A percentile compares a stretch with the other conserved stretches of the same genome.
phyloP scores from a whole-genome alignment of 2,888 invertebrate genomes.

The Ametastegia equiseti region DNA sequence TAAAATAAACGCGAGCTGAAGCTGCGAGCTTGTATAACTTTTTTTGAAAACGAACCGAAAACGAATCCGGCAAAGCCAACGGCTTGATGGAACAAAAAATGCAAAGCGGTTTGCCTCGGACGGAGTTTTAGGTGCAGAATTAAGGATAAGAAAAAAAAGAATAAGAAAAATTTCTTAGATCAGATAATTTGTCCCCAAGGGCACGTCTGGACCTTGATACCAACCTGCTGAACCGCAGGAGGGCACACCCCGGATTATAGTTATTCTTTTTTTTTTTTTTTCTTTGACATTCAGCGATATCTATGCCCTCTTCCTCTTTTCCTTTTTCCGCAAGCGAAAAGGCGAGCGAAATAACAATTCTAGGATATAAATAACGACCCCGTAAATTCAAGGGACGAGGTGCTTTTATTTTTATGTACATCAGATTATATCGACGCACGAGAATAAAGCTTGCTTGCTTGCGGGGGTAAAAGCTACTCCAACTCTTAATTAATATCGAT shows the following conservation, averaged over 20 bases:
- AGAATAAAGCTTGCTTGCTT: not conserved
- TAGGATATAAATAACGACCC: not conserved
- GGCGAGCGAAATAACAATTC: not conserved
- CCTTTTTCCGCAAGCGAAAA: not conserved
- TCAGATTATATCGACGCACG: not conserved
- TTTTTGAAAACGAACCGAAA: not conserved
- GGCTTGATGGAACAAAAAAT: not conserved
- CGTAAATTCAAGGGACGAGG: not conserved
- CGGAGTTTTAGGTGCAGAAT: not conserved
- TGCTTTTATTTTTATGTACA: not conserved
- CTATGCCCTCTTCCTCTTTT: not conserved
- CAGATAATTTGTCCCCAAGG: slow-evolving; percentile 15
- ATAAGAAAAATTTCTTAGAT: not conserved
- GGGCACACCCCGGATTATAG: slow-evolving; percentile 12
- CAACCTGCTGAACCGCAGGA: not conserved
- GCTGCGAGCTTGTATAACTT: too few relatives aligned
- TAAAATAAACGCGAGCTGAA: too few relatives aligned
- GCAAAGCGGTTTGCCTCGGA: not conserved
- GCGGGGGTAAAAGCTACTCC: not conserved
- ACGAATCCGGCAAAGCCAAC: not conserved
- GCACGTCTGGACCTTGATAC: slow-evolving; percentile 14
- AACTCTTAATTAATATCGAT: not conserved
- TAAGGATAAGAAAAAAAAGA: too few relatives aligned
- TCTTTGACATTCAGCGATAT: too few relatives aligned
- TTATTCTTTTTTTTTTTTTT: too few relatives aligned